phyloP scores from a whole-genome alignment of 2,888 invertebrate genomes.

The Plebejus anna region DNA sequence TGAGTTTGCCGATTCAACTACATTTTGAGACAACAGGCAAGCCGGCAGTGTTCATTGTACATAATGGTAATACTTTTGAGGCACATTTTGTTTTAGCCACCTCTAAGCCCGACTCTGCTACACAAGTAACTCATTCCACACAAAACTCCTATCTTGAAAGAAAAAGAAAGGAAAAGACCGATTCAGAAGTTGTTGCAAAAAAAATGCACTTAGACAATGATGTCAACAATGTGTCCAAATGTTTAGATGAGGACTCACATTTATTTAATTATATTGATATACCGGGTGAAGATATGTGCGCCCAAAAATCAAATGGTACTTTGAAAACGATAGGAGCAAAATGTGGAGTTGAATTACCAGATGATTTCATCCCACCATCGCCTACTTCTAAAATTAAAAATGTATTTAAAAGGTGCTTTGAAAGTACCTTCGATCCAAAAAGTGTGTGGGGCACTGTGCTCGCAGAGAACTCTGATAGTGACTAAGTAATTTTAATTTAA shows the following conservation, averaged over 20 bases:
- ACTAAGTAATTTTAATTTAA: conserved; percentile 45
- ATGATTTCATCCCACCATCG: conserved; percentile 80
- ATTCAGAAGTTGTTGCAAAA: conserved; percentile 46
- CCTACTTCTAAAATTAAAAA: conserved; percentile 82
- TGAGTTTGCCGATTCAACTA: conserved; percentile 83
- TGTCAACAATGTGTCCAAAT: conserved; percentile 57
- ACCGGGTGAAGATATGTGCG: conserved; percentile 49
- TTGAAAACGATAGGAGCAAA: conserved; percentile 42
- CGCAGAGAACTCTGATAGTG: conserved; percentile 87
- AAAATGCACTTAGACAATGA: conserved; percentile 64
- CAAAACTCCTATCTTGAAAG: conserved; percentile 56
- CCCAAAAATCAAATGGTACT: conserved; percentile 34
- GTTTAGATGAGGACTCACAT: conserved; percentile 72
- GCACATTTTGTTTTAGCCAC: conserved; percentile 90
- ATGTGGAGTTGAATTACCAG: conserved; percentile 44
- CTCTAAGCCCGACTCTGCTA: conserved; percentile 78
- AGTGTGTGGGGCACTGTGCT: conserved; percentile 80
- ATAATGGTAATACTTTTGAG: conserved; percentile 86
- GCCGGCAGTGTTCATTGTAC: conserved; percentile 87
- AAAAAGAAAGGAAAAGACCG: conserved; percentile 54
- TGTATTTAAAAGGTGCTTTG: conserved; percentile 87
- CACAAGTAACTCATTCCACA: conserved; percentile 54
- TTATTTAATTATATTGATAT: conserved; percentile 71
- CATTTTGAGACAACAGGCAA: conserved; percentile 89
- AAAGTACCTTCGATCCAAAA: conserved; percentile 84